These are phyloP conservation scores for Galerucella calmariensis DNA, from an alignment of 2,888 invertebrate genomes.

Conservation along the genomic window DNA sequence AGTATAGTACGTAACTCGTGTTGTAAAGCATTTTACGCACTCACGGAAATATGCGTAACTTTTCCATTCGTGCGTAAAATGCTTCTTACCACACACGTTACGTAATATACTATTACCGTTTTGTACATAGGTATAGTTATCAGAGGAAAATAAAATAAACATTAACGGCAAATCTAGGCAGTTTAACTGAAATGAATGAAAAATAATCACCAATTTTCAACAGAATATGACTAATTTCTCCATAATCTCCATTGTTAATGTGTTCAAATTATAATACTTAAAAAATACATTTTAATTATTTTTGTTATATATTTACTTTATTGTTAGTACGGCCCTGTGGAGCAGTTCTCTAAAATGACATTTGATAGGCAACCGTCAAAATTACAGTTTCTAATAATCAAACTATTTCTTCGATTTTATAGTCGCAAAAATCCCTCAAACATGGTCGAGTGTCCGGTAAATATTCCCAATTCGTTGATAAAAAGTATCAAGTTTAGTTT, in stretches of 20 bases:
- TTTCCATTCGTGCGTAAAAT: too few relatives aligned
- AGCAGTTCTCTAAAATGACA: neutral
- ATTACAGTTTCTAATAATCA: conserved; percentile 2
- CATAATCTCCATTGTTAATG: too few relatives aligned
- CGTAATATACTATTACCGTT: too few relatives aligned
- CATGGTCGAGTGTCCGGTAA: neutral
- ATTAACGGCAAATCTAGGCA: neutral
- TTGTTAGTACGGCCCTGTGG: neutral
- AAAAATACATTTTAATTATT: too few relatives aligned
- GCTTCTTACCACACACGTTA: too few relatives aligned
- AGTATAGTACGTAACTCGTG: too few relatives aligned
- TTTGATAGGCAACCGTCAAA: neutral
- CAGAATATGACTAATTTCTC: too few relatives aligned
- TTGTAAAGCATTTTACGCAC: too few relatives aligned
- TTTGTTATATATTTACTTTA: neutral
- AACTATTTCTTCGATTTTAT: neutral
- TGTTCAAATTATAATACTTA: too few relatives aligned
- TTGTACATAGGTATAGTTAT: neutral
- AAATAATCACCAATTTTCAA: too few relatives aligned
- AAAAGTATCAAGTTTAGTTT: neutral
- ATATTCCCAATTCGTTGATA: neutral
- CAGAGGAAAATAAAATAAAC: neutral
- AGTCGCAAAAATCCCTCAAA: neutral
- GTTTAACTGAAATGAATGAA: too few relatives aligned
- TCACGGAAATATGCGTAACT: too few relatives aligned